Evolutionary conservation across 2,797 vertebrate genomes (phyloP).

Genomic region (Anguilla marmorata): DNA sequence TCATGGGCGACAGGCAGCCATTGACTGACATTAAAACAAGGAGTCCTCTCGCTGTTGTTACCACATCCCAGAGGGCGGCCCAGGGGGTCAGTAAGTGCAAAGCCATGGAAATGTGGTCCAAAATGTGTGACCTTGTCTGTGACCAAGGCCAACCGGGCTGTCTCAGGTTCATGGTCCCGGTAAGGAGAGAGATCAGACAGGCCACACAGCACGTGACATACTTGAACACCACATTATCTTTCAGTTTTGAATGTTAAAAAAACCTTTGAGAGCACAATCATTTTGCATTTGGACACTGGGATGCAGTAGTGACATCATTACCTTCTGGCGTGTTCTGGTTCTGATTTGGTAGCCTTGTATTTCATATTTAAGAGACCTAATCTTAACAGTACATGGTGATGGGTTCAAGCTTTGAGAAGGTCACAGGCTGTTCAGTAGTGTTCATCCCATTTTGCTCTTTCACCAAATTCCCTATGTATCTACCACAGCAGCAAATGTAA

Average conservation of each 20-base stretch:
- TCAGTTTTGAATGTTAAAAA: conserved; percentile 51
- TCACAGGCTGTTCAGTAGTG: neutral
- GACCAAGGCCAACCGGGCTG: conserved; percentile 53
- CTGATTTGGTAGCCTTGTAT: neutral
- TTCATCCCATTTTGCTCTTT: neutral
- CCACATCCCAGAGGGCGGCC: conserved; percentile 30
- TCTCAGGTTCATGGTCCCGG: conserved; percentile 53
- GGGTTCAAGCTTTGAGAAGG: neutral
- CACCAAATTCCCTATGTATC: conserved; percentile 1
- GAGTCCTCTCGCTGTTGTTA: conserved; percentile 10
- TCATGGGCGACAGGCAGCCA: conserved; percentile 58
- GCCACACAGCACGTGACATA: conserved; percentile 41
- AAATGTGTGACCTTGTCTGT: conserved; percentile 27
- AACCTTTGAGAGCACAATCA: conserved; percentile 35
- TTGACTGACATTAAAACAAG: conserved; percentile 39
- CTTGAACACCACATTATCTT: conserved; percentile 38
- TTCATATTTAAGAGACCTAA: neutral
- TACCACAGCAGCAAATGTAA: neutral
- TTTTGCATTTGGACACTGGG: neutral
- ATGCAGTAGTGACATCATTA: neutral
- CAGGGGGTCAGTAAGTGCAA: conserved; percentile 42
- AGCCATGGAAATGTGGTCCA: conserved; percentile 44
- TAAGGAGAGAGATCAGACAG: conserved; percentile 43
- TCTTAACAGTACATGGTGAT: neutral
- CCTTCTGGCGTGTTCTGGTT: neutral